Base-by-base conservation (phyloP, 2,888 invertebrate genomes). In the Nysson spinosus region DNA sequence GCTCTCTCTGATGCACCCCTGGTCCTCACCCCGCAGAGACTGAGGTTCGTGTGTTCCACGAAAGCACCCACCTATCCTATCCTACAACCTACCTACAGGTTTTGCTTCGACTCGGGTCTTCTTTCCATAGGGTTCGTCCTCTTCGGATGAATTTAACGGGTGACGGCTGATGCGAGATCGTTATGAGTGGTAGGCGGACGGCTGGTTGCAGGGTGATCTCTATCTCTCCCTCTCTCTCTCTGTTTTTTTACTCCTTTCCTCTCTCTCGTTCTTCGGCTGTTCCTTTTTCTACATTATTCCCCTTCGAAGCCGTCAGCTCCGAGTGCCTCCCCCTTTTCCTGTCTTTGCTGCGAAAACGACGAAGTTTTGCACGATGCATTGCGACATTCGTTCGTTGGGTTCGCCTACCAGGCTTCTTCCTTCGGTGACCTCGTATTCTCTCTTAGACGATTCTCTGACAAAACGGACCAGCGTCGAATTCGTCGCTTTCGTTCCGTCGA, bases 111-210 rank as follows among this genome's bases (percentile, higher is more conserved):
- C 65, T 44, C 39, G 54, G 65, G 51, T 75, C 75, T 82, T 79
- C 78, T 81, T 83, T 79, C 78, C 77, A 70, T 79, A 78, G 75
- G 78, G 78, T 77, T 78, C 77, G 73, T 80, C 75, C 79, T 79
- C 78, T 79, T 51, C 63, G 77, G 75, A 79, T 80, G 72, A 81
- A 78, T 81, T 81, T 79, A 79, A 82, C 79, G 82, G 78, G 67
- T 82, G 79, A 78, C 78, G 75, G 79, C 74, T 76, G 77, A 80
- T 78, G 78, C 75, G 72, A 80, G 81, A 82, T 82, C 78, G 80
- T 82, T 79, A 80, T 73, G 77, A 82, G 78, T 81, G 76, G 70
- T 71, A 62, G 61, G 46, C 65, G 68, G 60, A 60, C 63, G 66
- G 54, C 67, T 72, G 62, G 51, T 68, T 70, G 72, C 60, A 39